A percentile compares a stretch with the other conserved stretches of the same genome.
Conservation (phyloP, 2,113 vertebrate genomes). For the Bubo bubo region DNA sequence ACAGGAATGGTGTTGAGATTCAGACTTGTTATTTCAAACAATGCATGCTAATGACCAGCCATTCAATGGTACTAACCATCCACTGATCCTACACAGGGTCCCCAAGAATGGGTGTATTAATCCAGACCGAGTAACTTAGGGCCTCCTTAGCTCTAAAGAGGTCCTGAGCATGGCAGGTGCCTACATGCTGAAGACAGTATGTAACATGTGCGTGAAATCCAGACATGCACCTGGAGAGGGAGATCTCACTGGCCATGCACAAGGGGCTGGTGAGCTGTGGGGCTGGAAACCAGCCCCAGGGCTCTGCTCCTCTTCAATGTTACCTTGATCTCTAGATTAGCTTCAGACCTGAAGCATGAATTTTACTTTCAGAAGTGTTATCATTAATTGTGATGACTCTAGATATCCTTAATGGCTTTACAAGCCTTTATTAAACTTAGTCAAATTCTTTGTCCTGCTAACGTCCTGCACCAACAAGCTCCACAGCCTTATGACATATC, state of each 20-base stretch:
- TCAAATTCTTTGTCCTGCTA: neutral
- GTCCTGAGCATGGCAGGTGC: neutral
- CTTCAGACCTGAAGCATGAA: neutral
- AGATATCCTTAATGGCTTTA: neutral
- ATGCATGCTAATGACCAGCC: neutral
- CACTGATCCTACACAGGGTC: neutral
- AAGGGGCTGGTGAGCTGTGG: neutral
- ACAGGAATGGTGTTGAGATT: neutral
- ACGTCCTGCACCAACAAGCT: neutral
- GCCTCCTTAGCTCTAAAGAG: neutral
- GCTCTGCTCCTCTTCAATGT: neutral
- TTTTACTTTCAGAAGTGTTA: neutral
- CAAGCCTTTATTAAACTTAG: neutral
- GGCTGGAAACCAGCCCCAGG: neutral
- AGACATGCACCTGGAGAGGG: neutral
- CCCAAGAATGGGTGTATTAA: neutral
- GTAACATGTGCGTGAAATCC: neutral
- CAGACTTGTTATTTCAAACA: neutral
- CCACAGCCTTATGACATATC: neutral
- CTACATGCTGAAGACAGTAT: neutral
- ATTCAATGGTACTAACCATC: neutral
- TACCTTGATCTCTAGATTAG: neutral
- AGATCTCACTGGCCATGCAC: neutral
- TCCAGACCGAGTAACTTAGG: neutral
- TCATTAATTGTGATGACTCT: neutral